Evolutionary conservation across 2,113 vertebrate species (phyloP).

Genomic region (Nymphicus hollandicus): DNA sequence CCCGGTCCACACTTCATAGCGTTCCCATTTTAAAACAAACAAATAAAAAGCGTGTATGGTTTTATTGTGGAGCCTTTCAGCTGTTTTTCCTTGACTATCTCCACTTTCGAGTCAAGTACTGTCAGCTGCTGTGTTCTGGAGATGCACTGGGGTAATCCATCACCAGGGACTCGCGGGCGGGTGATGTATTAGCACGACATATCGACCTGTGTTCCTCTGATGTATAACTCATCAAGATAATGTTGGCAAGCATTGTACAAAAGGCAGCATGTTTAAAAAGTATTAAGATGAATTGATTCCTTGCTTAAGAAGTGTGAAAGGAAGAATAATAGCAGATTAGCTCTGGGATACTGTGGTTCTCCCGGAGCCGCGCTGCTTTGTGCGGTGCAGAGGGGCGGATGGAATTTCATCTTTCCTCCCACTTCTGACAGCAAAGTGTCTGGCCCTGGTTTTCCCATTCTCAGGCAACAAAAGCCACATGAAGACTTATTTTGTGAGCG

Average conservation of each 20-base stretch:
- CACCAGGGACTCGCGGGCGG: not conserved
- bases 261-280: slow-evolving; percentile 39
- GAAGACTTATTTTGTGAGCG: not conserved
- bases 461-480: not conserved
- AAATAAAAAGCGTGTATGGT: not conserved
- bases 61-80: not conserved
- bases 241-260: slow-evolving; percentile 48
- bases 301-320: slow-evolving; percentile 49
- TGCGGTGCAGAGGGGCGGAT: not conserved
- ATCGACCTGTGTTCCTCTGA: slow-evolving; percentile 31
- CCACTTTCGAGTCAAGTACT: not conserved
- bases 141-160: not conserved
- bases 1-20: not conserved
- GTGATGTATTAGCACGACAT: slow-evolving; percentile 10
- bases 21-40: slow-evolving; percentile 29
- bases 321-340: slow-evolving; percentile 45
- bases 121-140: slow-evolving; percentile 22
- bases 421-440: not conserved
- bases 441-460: not conserved
- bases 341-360: not conserved
- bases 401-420: slow-evolving; percentile 37
- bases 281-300: slow-evolving; percentile 55
- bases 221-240: slow-evolving; percentile 66
- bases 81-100: slow-evolving; percentile 32
- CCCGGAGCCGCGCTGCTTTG: not conserved